Base-by-base conservation (phyloP, 2,888 invertebrate genomes). In the Rhingia rostrata region DNA sequence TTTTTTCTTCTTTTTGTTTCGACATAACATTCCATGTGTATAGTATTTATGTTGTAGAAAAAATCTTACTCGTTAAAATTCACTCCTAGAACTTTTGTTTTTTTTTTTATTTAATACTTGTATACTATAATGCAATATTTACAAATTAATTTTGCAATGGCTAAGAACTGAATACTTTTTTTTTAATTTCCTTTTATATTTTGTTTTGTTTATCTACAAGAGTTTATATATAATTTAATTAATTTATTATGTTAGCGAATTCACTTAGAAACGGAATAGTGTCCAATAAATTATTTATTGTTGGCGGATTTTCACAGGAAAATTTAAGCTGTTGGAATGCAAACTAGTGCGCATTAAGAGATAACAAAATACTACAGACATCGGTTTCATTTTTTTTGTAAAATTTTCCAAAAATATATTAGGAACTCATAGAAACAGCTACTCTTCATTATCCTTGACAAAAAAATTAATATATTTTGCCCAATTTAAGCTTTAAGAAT, bases 101-200 rank as follows among this genome's bases (percentile, higher is more conserved):
- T 56, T 72, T 43, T 51, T 56, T 37, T 3, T 51, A 37, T 61
- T 39, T 37, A 56, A 61, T 58, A 63, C 56, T 70, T 56, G 7
- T 70, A 47, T 64, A 58, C 12, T 51, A 37, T 12, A 56, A 56
- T 53, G 63, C 12, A 45, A 64, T 79, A 79, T 72, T 64, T 79
- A 73, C 79, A 79, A 64, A 73, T 63, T 51, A 79, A 64, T 60
- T 64, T 75, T 61, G 69, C 67, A 69, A 56, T 78, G 63, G 77
- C 70, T 78, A 78, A 69, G 47, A 78, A 51, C 49, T 56, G 47
- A 70, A 63, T 63, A 78, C 53, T 54, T 67, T 69, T 45, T 47
- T 67, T 51, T n/a, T n/a, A n/a, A 1, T 43, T 45, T 56, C 22
- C n/a, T 33, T 63, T 61, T 60, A 33, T 72, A 61, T 51, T 37